These are phyloP conservation scores for Podarcis raffonei DNA, from an alignment of 2,113 vertebrate genomes.

Conservation along the genomic window DNA sequence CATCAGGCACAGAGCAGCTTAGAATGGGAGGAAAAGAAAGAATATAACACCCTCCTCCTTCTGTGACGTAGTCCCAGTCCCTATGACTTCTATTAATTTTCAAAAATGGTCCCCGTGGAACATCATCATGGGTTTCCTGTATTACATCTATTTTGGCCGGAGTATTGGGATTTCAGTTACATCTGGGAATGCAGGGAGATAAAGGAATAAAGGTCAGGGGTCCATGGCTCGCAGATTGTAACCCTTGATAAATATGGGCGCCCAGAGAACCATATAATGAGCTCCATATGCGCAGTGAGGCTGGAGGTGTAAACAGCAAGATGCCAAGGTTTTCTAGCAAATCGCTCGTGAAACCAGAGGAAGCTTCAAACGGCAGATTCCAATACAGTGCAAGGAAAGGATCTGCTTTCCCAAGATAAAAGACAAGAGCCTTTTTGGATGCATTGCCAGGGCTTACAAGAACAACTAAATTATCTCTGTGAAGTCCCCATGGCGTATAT, in stretches of 20 bases:
- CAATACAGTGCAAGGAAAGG: background rate
- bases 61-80: background rate
- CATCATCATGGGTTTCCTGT: background rate
- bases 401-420: background rate
- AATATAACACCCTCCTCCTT: background rate
- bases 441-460: background rate
- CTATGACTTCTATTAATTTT: background rate
- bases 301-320: no score
- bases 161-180: background rate
- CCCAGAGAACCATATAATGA: background rate
- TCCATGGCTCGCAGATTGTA: no score
- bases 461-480: background rate
- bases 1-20: background rate
- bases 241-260: background rate
- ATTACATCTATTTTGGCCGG: background rate
- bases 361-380: background rate
- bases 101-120: background rate
- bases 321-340: background rate
- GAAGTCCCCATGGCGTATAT: no score
- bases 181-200: background rate
- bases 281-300: no score
- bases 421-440: background rate
- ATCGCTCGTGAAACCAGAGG: background rate
- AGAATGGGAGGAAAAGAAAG: background rate
- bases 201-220: background rate